Evolutionary conservation across 2,888 invertebrate genomes (phyloP), one percentile per base, ranked within the genome.

Genomic region (Dolichomitus sp.): DNA sequence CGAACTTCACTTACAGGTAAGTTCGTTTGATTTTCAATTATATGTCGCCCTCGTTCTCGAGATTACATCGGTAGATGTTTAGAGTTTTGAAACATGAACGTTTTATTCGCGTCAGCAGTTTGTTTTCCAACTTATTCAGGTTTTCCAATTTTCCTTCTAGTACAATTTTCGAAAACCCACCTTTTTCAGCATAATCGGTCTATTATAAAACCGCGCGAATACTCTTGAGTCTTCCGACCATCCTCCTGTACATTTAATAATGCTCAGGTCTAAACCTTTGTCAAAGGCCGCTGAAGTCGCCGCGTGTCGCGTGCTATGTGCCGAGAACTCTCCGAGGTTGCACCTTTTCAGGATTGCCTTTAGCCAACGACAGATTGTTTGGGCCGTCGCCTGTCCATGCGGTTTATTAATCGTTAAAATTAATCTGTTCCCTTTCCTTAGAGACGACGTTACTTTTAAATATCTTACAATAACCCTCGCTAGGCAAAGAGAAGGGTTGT

Each of bases 271-370:
- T 9, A 80, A 12, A 0, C 80, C 77, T 27, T 65, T 82, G 27
- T 66, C 19, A n/a, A 65, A 52, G 0, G 81, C 81, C 6, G 14
- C 40, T 14, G 84, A 81, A 0, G 77, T 82, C 3, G 80, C 66
- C 30, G 76, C 81, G 63, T 84, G 84, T 12, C 84, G 42, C 5
- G 81, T 80, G 40, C 76, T 72, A 42, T 80, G 77, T 4, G 80
- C 76, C 9, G 59, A 63, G 37, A 80, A 80, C 0, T 54, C 40
- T 4, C 33, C 45, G 6, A 80, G 59, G 4, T 75, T 50, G 33
- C 72, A 77, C 42, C 70, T 59, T 17, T 33, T 40, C 2, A 83
- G 57, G 4, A 76, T 50, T 17, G 11, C n/a, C 11, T 73, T 54
- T 19, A 80, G 75, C 80, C 73, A 83, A 4, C 80, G 61, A 37